A percentile compares a stretch with the other conserved stretches of the same genome.
These are phyloP conservation scores for Sciurus niger DNA, from an alignment of 2,113 vertebrate species.

Conservation along the genomic window DNA sequence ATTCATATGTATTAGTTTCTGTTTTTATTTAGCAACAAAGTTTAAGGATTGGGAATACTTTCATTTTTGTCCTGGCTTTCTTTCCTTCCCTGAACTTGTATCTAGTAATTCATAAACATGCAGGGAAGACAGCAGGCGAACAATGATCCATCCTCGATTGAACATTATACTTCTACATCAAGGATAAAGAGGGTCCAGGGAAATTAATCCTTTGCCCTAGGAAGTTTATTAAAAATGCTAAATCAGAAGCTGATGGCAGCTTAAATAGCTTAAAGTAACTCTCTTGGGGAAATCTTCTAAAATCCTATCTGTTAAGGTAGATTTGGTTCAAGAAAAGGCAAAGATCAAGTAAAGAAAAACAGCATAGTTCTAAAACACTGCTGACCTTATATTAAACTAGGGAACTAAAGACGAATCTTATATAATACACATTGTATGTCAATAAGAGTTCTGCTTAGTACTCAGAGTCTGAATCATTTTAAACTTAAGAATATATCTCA, in stretches of 20 bases:
- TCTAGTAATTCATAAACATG: conserved; percentile 69
- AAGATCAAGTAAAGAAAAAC: conserved; percentile 56
- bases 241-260: conserved; percentile 77
- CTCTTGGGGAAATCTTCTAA: conserved; percentile 64
- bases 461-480: not conserved
- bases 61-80: conserved; percentile 33
- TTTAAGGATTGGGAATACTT: conserved; percentile 54
- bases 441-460: not conserved
- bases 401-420: not conserved
- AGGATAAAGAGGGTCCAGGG: conserved; percentile 76
- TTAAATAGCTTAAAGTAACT: conserved; percentile 76
- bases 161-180: conserved; percentile 62
- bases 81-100: conserved; percentile 18
- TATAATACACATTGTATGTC: not conserved
- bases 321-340: conserved; percentile 65
- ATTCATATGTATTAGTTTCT: conserved; percentile 58
- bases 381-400: conserved; percentile 14
- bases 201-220: conserved; percentile 83
- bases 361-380: not conserved
- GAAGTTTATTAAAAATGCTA: conserved; percentile 85
- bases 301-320: conserved; percentile 59
- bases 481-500: not conserved
- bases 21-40: conserved; percentile 74
- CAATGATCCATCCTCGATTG: conserved; percentile 57
- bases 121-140: conserved; percentile 17